Percentiles rank a stretch among this genome's conserved stretches.
Evolutionary conservation across 2,113 vertebrate genomes (phyloP).

Genomic region (Turnix velox): DNA sequence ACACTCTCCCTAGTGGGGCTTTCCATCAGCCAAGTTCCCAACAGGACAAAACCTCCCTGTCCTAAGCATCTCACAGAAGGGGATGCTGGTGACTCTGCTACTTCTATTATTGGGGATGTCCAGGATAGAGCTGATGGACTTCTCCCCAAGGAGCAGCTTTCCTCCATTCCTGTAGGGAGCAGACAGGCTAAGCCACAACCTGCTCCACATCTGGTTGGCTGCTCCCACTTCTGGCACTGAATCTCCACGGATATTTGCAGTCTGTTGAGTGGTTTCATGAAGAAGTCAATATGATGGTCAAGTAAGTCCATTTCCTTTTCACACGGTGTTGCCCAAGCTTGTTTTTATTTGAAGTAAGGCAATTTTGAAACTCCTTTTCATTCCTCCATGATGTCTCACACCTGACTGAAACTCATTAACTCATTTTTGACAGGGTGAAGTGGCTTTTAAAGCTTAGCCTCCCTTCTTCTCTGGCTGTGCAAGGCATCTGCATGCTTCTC

Average conservation of each 20-base stretch:
- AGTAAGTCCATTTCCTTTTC: conserved; percentile 11
- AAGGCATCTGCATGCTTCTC: not conserved
- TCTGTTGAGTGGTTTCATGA: conserved; percentile 15
- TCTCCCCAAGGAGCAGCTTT: not conserved
- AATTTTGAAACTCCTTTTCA: conserved; percentile 40
- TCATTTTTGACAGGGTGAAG: not conserved
- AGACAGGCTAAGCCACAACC: not conserved
- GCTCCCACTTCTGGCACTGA: not conserved
- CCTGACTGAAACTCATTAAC: not conserved
- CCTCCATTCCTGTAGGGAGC: not conserved
- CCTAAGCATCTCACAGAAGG: not conserved
- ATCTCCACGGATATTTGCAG: not conserved
- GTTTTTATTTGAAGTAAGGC: conserved; percentile 42
- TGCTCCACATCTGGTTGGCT: conserved; percentile 33
- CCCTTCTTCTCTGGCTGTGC: not conserved
- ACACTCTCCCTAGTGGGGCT: not conserved
- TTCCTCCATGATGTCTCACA: not conserved
- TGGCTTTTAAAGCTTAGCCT: not conserved
- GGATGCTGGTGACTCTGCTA: not conserved
- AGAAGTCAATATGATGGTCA: conserved; percentile 27
- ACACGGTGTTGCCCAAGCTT: not conserved
- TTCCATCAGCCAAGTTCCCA: not conserved
- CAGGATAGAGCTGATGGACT: not conserved
- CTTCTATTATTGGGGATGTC: not conserved
- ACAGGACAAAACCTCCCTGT: not conserved